phyloP scores from a whole-genome alignment of 2,113 vertebrate genomes.

The Serilophus lunatus region DNA sequence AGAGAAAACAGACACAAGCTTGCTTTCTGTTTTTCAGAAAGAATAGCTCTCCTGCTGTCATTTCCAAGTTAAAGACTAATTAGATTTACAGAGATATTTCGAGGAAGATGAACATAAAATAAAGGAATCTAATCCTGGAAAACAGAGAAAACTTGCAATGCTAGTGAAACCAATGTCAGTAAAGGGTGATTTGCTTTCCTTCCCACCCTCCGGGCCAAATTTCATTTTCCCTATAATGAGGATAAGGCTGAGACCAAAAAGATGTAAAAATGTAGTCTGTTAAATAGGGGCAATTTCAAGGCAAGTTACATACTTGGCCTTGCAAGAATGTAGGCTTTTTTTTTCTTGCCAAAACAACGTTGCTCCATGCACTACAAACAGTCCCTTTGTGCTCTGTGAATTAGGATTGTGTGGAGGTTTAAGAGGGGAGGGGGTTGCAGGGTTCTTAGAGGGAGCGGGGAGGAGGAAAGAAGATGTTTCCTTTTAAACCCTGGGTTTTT shows the following conservation, averaged over 20 bases:
- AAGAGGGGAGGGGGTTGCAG: no score
- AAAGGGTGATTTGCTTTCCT: neutral
- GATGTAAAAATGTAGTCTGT: neutral
- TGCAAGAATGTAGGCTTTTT: neutral
- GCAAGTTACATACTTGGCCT: neutral
- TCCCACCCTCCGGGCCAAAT: neutral
- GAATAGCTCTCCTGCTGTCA: neutral
- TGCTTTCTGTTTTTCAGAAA: neutral
- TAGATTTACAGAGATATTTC: neutral
- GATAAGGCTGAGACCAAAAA: neutral
- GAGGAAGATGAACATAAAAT: neutral
- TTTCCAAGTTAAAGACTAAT: slow-evolving; percentile 9
- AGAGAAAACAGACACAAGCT: neutral
- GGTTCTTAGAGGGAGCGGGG: no score
- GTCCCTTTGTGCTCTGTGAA: neutral
- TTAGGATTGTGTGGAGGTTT: no score
- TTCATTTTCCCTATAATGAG: neutral
- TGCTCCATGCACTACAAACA: neutral
- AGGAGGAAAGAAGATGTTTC: no score
- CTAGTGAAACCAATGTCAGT: neutral
- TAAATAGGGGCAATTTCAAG: neutral
- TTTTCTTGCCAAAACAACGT: neutral
- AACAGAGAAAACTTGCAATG: neutral
- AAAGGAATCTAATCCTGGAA: neutral
- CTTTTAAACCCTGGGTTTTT: no score